A percentile compares a stretch with the other conserved stretches of the same genome.
These are phyloP conservation scores for Taeniopygia guttata DNA, from an alignment of 2,797 vertebrate genomes.

Conservation along the genomic window DNA sequence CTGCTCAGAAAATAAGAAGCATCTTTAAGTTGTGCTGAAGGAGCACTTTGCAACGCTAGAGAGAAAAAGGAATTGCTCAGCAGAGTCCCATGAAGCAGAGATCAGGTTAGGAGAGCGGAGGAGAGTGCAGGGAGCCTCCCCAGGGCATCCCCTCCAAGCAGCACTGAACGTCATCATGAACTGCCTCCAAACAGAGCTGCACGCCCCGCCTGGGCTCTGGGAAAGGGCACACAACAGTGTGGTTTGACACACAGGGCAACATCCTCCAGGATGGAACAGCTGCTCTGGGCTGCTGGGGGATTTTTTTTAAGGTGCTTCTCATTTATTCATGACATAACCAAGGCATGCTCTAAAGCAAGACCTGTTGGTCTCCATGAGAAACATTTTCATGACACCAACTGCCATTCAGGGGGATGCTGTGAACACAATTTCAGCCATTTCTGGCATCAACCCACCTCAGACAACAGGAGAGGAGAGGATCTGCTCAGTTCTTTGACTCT, in stretches of 20 bases:
- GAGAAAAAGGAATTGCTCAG: not conserved
- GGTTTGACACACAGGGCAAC: not conserved
- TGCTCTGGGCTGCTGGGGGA: not conserved
- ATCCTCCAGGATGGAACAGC: not conserved
- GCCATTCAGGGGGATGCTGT: not conserved
- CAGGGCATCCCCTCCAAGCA: not conserved
- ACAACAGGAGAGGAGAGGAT: constrained; percentile 71
- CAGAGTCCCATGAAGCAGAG: constrained; percentile 13
- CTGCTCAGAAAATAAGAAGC: constrained; percentile 61
- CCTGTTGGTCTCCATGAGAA: not conserved
- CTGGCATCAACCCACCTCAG: constrained; percentile 65
- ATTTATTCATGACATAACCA: not conserved
- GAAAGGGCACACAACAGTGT: not conserved
- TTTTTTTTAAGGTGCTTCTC: not conserved
- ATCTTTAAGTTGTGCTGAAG: not conserved
- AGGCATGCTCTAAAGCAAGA: not conserved
- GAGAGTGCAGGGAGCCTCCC: constrained; percentile 28
- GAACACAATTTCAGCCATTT: not conserved
- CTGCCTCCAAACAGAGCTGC: constrained; percentile 21
- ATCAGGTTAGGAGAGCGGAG: not conserved
- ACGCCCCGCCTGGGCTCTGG: not conserved
- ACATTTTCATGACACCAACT: not conserved
- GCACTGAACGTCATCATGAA: constrained; percentile 25
- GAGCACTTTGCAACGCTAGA: not conserved
- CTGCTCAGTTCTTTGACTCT: constrained; percentile 73